Evolutionary conservation across 2,888 invertebrate genomes (phyloP).

Genomic region (Athalia rosae): DNA sequence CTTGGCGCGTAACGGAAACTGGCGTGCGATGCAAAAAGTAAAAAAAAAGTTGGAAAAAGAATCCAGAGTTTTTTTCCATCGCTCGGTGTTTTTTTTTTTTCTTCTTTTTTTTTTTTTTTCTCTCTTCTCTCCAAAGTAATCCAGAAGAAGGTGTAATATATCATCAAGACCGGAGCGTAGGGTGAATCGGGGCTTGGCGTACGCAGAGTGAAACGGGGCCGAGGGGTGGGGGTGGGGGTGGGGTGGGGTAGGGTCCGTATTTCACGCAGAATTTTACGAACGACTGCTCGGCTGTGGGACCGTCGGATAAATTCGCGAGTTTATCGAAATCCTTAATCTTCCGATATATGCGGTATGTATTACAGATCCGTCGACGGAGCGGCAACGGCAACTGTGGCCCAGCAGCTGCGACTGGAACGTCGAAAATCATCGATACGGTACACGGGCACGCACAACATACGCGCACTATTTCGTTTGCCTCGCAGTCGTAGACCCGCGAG

Average conservation of each 20-base stretch:
- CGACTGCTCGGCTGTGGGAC: constrained; percentile 15
- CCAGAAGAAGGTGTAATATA: constrained; percentile 39
- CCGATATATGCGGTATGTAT: too few species aligned
- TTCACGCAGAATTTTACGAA: constrained; percentile 38
- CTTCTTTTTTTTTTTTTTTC: background rate
- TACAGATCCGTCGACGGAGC: too few species aligned
- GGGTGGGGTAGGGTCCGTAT: constrained; percentile 5
- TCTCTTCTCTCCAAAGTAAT: constrained; percentile 31
- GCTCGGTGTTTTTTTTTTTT: too few species aligned
- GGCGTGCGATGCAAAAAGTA: background rate
- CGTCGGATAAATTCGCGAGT: constrained; percentile 35
- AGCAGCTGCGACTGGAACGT: too few species aligned
- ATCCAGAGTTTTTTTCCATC: background rate
- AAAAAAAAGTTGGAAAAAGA: background rate
- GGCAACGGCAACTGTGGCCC: too few species aligned
- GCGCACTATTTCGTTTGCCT: background rate
- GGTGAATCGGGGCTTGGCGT: constrained; percentile 20
- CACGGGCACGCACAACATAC: too few species aligned
- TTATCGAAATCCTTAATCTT: constrained; percentile 19
- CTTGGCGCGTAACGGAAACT: background rate
- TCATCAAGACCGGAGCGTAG: constrained; percentile 11
- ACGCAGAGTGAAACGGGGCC: constrained; percentile 7
- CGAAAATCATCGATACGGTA: too few species aligned
- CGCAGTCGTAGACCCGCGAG: background rate
- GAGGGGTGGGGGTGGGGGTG: background rate